These are phyloP conservation scores for Podocnemis expansa DNA, from an alignment of 2,113 vertebrate species.

Conservation along the genomic window DNA sequence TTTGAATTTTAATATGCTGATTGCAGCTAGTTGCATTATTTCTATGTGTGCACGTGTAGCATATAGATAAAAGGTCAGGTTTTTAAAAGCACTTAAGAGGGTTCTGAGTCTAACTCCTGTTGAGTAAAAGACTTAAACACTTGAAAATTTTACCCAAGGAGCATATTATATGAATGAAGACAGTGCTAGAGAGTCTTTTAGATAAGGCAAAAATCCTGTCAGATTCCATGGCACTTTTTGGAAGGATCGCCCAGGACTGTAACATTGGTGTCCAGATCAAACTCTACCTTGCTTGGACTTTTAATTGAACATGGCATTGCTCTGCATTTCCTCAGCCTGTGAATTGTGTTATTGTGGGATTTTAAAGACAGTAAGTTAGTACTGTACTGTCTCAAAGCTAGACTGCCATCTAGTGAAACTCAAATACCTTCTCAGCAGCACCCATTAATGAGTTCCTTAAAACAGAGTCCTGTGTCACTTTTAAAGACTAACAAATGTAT, in stretches of 20 bases:
- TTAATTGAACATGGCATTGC: not conserved
- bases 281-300: not conserved
- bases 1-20: not conserved
- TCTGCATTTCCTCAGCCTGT: not conserved
- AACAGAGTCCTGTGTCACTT: no score
- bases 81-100: not conserved
- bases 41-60: not conserved
- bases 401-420: not conserved
- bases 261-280: not conserved
- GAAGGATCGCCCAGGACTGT: not conserved
- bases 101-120: not conserved
- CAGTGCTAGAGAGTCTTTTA: no score
- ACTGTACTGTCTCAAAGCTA: not conserved
- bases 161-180: not conserved
- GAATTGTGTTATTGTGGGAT: not conserved
- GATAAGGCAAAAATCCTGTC: no score
- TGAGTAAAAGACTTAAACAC: not conserved
- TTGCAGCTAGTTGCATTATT: conserved; percentile 22
- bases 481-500: no score
- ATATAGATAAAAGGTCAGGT: not conserved
- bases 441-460: not conserved
- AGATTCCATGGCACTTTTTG: no score
- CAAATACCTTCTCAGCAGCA: not conserved
- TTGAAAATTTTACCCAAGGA: not conserved
- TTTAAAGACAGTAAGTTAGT: no score